These are phyloP conservation scores for Drosophila barbarae DNA, from an alignment of 2,888 invertebrate genomes.

Conservation along the genomic window DNA sequence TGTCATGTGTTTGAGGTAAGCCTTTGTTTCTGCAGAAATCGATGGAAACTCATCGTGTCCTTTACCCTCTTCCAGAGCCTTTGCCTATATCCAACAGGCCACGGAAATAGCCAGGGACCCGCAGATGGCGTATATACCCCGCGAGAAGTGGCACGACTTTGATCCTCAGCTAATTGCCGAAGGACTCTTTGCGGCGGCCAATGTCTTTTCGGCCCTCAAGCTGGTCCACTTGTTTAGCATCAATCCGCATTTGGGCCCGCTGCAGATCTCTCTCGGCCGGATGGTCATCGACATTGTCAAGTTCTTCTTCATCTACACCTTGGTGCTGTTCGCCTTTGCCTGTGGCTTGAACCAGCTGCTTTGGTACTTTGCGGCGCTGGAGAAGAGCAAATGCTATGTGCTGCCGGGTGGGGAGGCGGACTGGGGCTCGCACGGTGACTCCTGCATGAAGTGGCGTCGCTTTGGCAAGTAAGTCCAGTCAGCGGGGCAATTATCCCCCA, in stretches of 20 bases:
- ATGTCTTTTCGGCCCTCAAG: constrained; percentile 95
- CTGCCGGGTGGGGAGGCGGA: constrained; percentile 86
- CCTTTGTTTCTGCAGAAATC: neutral
- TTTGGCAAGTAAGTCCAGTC: constrained; percentile 87
- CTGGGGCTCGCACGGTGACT: constrained; percentile 87
- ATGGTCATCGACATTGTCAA: constrained; percentile 95
- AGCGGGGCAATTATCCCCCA: constrained; percentile 49
- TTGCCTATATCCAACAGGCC: constrained; percentile 88
- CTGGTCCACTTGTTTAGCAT: constrained; percentile 95
- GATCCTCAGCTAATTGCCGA: constrained; percentile 96
- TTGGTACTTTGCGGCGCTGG: constrained; percentile 95
- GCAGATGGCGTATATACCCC: constrained; percentile 86
- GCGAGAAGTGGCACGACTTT: constrained; percentile 94
- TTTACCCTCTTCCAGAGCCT: constrained; percentile 80
- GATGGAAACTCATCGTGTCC: neutral
- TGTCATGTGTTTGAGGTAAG: constrained; percentile 83
- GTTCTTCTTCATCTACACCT: constrained; percentile 93
- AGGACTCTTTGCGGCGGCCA: constrained; percentile 96
- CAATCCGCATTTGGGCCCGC: constrained; percentile 94
- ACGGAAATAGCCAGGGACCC: constrained; percentile 85
- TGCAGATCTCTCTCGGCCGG: constrained; percentile 93
- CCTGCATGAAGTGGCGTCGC: constrained; percentile 92
- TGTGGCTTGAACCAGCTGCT: constrained; percentile 95
- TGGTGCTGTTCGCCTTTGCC: constrained; percentile 94
- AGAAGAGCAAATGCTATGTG: constrained; percentile 87